Conservation (phyloP, 2,113 vertebrate species). For the Ancistrus triradiatus region DNA sequence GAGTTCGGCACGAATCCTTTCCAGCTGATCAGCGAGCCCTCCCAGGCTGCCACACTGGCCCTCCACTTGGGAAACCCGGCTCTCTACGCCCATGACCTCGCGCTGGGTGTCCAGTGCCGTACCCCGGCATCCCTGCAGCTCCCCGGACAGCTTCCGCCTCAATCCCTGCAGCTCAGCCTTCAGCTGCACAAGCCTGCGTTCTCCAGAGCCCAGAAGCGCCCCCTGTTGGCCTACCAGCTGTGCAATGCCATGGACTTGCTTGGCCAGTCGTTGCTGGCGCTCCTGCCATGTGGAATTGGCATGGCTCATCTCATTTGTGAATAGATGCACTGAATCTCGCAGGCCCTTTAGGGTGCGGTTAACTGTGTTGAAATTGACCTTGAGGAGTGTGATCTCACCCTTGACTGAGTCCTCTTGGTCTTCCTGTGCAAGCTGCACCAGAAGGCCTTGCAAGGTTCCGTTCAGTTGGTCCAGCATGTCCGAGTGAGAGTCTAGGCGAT, state of each 20-base stretch:
- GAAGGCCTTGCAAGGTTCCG: slow-evolving; percentile 77
- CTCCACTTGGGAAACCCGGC: slow-evolving; percentile 80
- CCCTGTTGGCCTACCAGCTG: slow-evolving; percentile 82
- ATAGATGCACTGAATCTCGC: slow-evolving; percentile 84
- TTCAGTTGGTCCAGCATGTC: slow-evolving; percentile 78
- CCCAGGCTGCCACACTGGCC: slow-evolving; percentile 74
- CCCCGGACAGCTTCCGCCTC: slow-evolving; percentile 73
- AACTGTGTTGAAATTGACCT: slow-evolving; percentile 90
- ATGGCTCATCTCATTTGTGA: slow-evolving; percentile 74
- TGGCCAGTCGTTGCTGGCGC: slow-evolving; percentile 77
- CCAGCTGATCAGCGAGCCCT: slow-evolving; percentile 70
- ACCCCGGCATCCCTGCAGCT: slow-evolving; percentile 81
- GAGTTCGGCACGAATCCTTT: slow-evolving; percentile 72
- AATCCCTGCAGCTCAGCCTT: slow-evolving; percentile 82
- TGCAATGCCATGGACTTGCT: slow-evolving; percentile 85
- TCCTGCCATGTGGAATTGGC: slow-evolving; percentile 82
- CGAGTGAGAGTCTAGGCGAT: slow-evolving; percentile 73
- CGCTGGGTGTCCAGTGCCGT: slow-evolving; percentile 74
- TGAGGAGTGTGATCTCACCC: slow-evolving; percentile 93
- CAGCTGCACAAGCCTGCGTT: slow-evolving; percentile 81
- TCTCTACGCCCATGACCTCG: slow-evolving; percentile 78
- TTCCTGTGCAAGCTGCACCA: slow-evolving; percentile 75
- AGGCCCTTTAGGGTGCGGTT: slow-evolving; percentile 91
- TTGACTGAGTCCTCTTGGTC: slow-evolving; percentile 70
- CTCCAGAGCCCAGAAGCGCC: slow-evolving; percentile 78